Evolutionary conservation across 2,113 vertebrate genomes (phyloP).

Genomic region (Choloepus hoffmanni): DNA sequence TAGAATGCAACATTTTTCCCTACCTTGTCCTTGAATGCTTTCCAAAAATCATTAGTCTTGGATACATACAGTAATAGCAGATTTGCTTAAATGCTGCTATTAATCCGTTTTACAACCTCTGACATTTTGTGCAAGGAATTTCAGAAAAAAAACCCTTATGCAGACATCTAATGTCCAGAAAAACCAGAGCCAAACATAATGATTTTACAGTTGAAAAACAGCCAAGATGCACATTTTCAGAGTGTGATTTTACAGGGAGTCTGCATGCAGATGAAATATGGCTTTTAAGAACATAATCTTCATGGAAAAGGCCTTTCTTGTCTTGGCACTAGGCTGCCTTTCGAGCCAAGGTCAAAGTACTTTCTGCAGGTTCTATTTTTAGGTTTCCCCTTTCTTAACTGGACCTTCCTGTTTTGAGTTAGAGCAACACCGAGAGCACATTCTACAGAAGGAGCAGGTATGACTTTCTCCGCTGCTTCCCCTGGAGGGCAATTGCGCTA

Average conservation of each 20-base stretch:
- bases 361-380: slow-evolving; percentile 69
- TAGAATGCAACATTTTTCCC: slow-evolving; percentile 22
- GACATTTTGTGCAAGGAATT: slow-evolving; percentile 57
- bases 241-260: slow-evolving; percentile 65
- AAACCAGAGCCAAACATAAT: slow-evolving; percentile 67
- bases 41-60: slow-evolving; percentile 58
- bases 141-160: slow-evolving; percentile 61
- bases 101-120: slow-evolving; percentile 70
- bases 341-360: slow-evolving; percentile 70
- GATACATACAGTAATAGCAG: slow-evolving; percentile 33
- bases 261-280: slow-evolving; percentile 63
- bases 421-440: not conserved
- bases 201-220: slow-evolving; percentile 72
- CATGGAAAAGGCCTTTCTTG: slow-evolving; percentile 68
- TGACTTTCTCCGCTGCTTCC: too few species aligned
- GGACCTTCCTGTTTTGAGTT: slow-evolving; percentile 40
- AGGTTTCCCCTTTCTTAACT: slow-evolving; percentile 68
- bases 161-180: slow-evolving; percentile 61
- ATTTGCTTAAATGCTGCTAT: slow-evolving; percentile 65
- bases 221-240: slow-evolving; percentile 73
- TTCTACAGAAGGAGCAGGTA: not conserved
- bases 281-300: slow-evolving; percentile 69
- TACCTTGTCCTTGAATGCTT: slow-evolving; percentile 69
- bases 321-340: slow-evolving; percentile 56
- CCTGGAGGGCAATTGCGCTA: not conserved